Evolutionary conservation across 2,113 vertebrate species (phyloP), one percentile per base, ranked within the genome.

Genomic region (Solea solea): DNA sequence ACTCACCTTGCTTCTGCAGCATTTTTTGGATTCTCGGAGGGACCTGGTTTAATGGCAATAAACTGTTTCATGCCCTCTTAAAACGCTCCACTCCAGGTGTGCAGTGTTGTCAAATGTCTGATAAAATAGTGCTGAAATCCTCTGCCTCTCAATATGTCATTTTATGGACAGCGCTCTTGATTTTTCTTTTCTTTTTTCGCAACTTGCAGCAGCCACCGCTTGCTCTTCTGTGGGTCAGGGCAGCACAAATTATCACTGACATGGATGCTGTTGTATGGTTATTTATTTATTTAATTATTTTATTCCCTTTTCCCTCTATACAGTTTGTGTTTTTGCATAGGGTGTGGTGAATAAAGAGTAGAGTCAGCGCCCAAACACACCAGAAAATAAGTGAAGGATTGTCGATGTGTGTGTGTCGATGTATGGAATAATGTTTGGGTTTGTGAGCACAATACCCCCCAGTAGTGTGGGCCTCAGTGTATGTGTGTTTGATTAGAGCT

Each of bases 401-500:
- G n/a, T 52, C 21, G 27, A 5, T 55, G 48, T 41, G 16, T 41
- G 50, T n/a, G 27, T n/a, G n/a, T 51, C 21, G 21, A 21, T 21
- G 21, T 21, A 21, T 21, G 21, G 21, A 21, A 21, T 21, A 21
- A 21, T 21, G 21, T 21, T 21, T 21, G 21, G 21, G 21, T 21
- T 1, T 21, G 21, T 21, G 21, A 21, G 21, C 21, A 21, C n/a
- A n/a, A n/a, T n/a, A n/a, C n/a, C n/a, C n/a, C n/a, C 21, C 34
- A 2, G 39, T 56, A 39, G 54, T 74, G 57, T 48, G 25, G 7
- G 13, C n/a, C 11, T 39, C 5, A 50, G 54, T 64, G 55, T 54
- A 53, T 76, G 65, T 64, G 54, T 64, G 55, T 54, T 53, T 76
- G 65, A 61, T 34, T 34, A 6, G 34, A 2, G 34, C 34, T 34